phyloP scores from a whole-genome alignment of 2,888 invertebrate genomes.

The Ypsolopha sequella region DNA sequence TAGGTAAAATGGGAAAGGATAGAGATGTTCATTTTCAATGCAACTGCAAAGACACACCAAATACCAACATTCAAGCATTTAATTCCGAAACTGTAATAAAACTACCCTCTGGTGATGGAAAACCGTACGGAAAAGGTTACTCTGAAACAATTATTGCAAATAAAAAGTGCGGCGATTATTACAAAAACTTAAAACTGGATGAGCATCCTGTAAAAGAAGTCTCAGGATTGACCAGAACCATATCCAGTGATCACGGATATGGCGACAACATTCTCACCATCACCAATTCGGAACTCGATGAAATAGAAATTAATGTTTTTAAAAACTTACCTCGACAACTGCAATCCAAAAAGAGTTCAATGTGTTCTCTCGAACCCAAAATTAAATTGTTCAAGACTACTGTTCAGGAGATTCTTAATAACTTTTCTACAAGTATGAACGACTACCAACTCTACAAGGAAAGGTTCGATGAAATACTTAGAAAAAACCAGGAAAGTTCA shows the following conservation, averaged over 20 bases:
- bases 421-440: conserved; percentile 38
- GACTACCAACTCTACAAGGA: conserved; percentile 48
- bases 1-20: too few species aligned
- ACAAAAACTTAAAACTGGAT: conserved; percentile 44
- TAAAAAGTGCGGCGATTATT: conserved; percentile 25
- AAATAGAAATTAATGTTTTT: conserved; percentile 35
- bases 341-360: conserved; percentile 28
- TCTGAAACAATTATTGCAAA: neutral
- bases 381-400: conserved; percentile 47
- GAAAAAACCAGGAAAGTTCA: conserved; percentile 33
- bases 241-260: neutral
- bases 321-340: conserved; percentile 38
- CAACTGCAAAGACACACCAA: too few species aligned
- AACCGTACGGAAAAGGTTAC: too few species aligned
- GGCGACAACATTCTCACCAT: conserved; percentile 12
- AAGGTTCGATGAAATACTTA: conserved; percentile 43
- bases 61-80: too few species aligned
- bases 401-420: conserved; percentile 48
- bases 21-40: too few species aligned
- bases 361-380: conserved; percentile 38
- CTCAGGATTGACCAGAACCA: conserved; percentile 11
- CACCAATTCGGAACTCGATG: conserved; percentile 40
- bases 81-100: too few species aligned
- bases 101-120: too few species aligned
- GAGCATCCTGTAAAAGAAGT: conserved; percentile 41